phyloP scores from a whole-genome alignment of 1,140 invertebrate species.

The Drosophila kohkoa region DNA sequence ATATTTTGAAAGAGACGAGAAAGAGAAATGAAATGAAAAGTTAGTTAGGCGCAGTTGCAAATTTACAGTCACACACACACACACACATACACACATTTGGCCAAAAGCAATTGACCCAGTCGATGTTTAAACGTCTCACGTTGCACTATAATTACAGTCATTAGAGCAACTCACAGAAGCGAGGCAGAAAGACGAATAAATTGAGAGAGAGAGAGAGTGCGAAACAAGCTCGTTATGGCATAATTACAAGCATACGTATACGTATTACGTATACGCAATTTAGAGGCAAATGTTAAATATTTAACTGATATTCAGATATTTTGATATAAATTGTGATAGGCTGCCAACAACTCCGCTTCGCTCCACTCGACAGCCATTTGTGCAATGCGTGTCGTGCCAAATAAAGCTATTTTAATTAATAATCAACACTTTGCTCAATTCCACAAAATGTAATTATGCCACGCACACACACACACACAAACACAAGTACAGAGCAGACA shows the following conservation, averaged over 20 bases:
- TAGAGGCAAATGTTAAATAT: conserved; percentile 76
- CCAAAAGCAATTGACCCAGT: conserved; percentile 8
- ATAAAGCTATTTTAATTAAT: conserved; percentile 83
- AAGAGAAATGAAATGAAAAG: not conserved
- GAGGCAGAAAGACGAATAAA: conserved; percentile 7
- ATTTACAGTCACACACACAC: not conserved
- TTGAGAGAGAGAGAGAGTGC: not conserved
- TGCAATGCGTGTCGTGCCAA: conserved; percentile 45
- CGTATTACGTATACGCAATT: conserved; percentile 44
- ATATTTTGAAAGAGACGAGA: conserved; percentile 63
- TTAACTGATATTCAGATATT: conserved; percentile 61
- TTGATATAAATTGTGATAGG: conserved; percentile 53
- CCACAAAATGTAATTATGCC: conserved; percentile 79
- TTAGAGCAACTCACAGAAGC: conserved; percentile 47
- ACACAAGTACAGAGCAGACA: conserved; percentile 11
- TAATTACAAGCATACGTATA: conserved; percentile 58
- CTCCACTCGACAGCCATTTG: conserved; percentile 15
- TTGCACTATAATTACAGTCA: conserved; percentile 79
- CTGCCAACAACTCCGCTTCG: conserved; percentile 12
- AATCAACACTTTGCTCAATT: conserved; percentile 79
- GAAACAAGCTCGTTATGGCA: conserved; percentile 49
- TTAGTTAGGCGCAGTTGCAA: not conserved
- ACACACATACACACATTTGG: not conserved
- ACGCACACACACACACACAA: conserved; percentile 38
- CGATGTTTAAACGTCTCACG: conserved; percentile 68